Evolutionary conservation across 35 echinoderm and acorn worm genomes (phyloP).

Genomic region (Stichopus chloronotus): DNA sequence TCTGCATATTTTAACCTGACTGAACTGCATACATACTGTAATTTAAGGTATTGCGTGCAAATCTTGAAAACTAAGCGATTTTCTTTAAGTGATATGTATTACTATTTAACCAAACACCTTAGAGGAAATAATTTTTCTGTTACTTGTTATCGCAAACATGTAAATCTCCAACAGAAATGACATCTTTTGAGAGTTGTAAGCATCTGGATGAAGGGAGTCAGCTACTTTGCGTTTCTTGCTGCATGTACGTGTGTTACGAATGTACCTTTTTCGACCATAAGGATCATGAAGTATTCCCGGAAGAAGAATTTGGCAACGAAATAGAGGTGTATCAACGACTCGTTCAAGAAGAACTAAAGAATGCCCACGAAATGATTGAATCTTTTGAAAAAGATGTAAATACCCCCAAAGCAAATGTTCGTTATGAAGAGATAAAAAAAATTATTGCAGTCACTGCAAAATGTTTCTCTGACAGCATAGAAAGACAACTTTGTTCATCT

Average conservation of each 20-base stretch:
- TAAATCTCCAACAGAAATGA: background rate
- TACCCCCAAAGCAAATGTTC: background rate
- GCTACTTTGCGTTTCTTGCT: background rate
- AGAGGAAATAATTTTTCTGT: too few relatives aligned
- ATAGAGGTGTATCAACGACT: background rate
- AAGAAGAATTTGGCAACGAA: conserved; percentile 8
- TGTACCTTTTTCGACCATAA: background rate
- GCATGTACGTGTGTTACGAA: conserved; percentile 4
- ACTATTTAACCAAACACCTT: too few relatives aligned
- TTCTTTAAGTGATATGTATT: too few relatives aligned
- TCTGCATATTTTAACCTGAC: too few relatives aligned
- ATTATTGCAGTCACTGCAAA: background rate
- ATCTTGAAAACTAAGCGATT: too few relatives aligned
- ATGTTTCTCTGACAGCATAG: background rate
- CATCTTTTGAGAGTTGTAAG: background rate
- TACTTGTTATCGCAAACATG: too few relatives aligned
- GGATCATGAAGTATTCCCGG: background rate
- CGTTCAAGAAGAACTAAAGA: background rate
- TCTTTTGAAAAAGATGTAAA: background rate
- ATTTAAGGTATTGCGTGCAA: too few relatives aligned
- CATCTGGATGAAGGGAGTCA: background rate
- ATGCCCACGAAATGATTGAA: background rate
- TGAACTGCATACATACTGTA: too few relatives aligned
- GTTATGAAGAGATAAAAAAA: background rate
- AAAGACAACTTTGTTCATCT: background rate